These are phyloP conservation scores for Stenodema calcarata DNA, from an alignment of 2,888 invertebrate genomes.

Conservation along the genomic window DNA sequence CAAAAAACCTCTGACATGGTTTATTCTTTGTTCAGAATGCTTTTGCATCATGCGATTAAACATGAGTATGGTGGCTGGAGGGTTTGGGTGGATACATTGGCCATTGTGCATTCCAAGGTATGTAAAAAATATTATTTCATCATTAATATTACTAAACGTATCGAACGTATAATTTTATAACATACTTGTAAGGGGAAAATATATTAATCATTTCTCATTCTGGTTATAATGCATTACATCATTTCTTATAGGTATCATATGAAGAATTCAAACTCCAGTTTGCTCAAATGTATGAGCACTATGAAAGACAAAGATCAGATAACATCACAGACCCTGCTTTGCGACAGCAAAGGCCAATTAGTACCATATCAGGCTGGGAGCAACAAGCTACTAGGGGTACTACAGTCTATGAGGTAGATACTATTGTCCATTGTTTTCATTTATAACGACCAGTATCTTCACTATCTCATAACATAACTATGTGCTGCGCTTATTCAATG, in stretches of 20 bases:
- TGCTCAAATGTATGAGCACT: conserved; percentile 96
- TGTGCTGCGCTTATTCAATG: too few relatives aligned
- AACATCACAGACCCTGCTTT: conserved; percentile 95
- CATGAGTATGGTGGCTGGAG: conserved; percentile 99
- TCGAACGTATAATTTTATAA: too few relatives aligned
- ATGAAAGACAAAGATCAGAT: conserved; percentile 90
- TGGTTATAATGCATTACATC: not conserved
- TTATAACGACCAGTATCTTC: not conserved
- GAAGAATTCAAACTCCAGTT: conserved; percentile 98
- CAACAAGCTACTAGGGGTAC: conserved; percentile 63
- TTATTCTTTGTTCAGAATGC: conserved; percentile 94
- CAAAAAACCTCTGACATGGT: conserved; percentile 98
- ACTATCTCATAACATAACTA: not conserved
- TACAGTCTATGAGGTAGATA: conserved; percentile 41
- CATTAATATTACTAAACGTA: not conserved
- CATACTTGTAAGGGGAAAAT: too few relatives aligned
- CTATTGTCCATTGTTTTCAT: too few relatives aligned
- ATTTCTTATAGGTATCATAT: conserved; percentile 79
- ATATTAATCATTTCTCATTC: not conserved
- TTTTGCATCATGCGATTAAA: conserved; percentile 98
- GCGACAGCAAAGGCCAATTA: conserved; percentile 89
- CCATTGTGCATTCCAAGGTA: conserved; percentile 98
- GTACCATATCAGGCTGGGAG: conserved; percentile 95
- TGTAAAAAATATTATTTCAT: conserved; percentile 53
- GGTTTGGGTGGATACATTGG: conserved; percentile 99